phyloP scores from a whole-genome alignment of 2,797 vertebrate species.

The Pantherophis alleghaniensis region DNA sequence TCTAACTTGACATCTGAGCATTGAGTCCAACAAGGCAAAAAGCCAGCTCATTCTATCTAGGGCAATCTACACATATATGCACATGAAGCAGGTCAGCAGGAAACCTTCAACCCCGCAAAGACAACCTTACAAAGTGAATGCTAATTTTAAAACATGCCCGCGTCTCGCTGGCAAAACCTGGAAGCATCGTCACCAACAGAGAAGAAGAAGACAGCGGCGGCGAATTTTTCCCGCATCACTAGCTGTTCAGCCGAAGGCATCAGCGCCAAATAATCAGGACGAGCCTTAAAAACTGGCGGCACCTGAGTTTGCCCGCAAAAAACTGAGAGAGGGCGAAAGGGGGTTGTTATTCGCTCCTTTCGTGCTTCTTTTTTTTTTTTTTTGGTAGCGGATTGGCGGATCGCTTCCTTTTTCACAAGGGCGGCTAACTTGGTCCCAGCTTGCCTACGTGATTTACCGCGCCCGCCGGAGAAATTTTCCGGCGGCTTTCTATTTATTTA shows the following conservation, averaged over 20 bases:
- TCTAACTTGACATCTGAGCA: slow-evolving; percentile 18
- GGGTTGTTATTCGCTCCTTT: neutral
- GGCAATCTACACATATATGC: neutral
- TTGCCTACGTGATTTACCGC: slow-evolving; percentile 11
- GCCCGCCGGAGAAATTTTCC: slow-evolving; percentile 15
- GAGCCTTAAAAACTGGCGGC: neutral
- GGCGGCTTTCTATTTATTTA: neutral
- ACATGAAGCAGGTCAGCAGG: slow-evolving; percentile 42
- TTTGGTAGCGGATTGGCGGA: neutral
- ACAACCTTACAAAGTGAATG: slow-evolving; percentile 71
- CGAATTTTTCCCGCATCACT: slow-evolving; percentile 24
- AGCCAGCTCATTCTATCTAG: neutral
- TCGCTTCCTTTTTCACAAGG: slow-evolving; percentile 17
- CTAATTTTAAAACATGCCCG: slow-evolving; percentile 69
- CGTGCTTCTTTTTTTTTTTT: neutral
- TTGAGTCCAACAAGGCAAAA: neutral
- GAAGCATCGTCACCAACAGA: neutral
- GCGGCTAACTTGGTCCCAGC: slow-evolving; percentile 18
- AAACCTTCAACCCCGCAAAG: slow-evolving; percentile 70
- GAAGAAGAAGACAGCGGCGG: neutral
- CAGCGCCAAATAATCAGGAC: neutral
- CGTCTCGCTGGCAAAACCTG: slow-evolving; percentile 41
- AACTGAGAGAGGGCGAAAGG: neutral
- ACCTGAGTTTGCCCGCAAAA: neutral
- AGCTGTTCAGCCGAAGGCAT: slow-evolving; percentile 21